Percentiles rank a stretch among this genome's conserved stretches.
phyloP scores from a whole-genome alignment of 2,797 vertebrate species.

The Lerista edwardsae region DNA sequence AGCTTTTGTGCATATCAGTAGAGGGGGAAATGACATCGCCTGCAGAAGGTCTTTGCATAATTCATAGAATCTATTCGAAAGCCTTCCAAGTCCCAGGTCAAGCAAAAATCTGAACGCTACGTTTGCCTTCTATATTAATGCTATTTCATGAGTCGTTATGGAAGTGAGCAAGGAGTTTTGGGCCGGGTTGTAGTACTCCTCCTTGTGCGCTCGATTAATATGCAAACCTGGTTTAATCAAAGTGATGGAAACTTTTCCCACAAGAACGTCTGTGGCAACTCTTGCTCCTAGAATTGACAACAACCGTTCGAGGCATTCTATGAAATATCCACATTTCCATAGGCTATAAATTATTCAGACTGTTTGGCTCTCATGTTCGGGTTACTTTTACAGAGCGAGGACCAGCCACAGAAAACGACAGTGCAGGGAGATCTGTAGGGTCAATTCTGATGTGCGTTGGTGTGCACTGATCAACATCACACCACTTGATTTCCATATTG shows the following conservation, averaged over 20 bases:
- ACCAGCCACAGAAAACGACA: not conserved
- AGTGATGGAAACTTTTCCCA: constrained; percentile 47
- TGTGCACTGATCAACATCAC: too few species aligned
- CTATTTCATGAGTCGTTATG: constrained; percentile 68
- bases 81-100: constrained; percentile 49
- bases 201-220: constrained; percentile 59
- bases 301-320: not conserved
- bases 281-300: constrained; percentile 2
- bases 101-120: constrained; percentile 46
- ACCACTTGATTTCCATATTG: not conserved
- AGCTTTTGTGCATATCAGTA: constrained; percentile 6
- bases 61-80: constrained; percentile 64
- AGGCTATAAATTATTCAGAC: not conserved
- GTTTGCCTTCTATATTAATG: constrained; percentile 66
- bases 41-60: constrained; percentile 55
- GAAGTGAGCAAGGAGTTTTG: constrained; percentile 50
- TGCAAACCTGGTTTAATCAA: constrained; percentile 56
- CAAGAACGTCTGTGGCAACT: constrained; percentile 38
- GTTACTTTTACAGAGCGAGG: not conserved
- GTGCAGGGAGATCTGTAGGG: not conserved
- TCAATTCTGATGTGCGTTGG: not conserved
- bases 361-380: not conserved
- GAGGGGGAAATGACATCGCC: not conserved
- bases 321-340: not conserved
- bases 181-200: constrained; percentile 55